A percentile compares a stretch with the other conserved stretches of the same genome.
These are phyloP conservation scores for Melanotaenia nigrans DNA, from an alignment of 2,797 vertebrate species.

Conservation along the genomic window DNA sequence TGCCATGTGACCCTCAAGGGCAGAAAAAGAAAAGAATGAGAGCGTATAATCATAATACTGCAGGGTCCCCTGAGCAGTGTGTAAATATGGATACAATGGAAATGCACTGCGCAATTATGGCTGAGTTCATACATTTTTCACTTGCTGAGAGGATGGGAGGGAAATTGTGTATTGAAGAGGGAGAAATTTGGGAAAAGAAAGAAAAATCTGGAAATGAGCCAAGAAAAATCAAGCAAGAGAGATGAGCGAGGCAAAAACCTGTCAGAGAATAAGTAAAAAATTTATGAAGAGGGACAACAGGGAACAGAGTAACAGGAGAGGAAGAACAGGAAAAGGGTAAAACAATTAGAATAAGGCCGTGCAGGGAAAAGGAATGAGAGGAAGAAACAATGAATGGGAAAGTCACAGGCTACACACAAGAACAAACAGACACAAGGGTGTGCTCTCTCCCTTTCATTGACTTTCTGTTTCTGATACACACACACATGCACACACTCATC, in stretches of 20 bases:
- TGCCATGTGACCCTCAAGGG: conserved; percentile 58
- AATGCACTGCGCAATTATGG: conserved; percentile 78
- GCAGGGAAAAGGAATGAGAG: background rate
- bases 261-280: background rate
- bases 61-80: conserved; percentile 63
- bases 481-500: background rate
- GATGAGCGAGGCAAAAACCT: background rate
- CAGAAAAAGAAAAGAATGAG: conserved; percentile 60
- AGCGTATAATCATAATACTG: conserved; percentile 65
- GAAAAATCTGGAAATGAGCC: conserved; percentile 30
- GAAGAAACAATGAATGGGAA: conserved; percentile 13
- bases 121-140: conserved; percentile 78
- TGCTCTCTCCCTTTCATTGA: conserved; percentile 58
- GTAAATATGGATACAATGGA: conserved; percentile 83
- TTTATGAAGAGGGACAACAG: background rate
- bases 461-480: conserved; percentile 18
- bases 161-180: conserved; percentile 27
- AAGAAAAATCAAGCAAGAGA: conserved; percentile 15
- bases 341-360: background rate
- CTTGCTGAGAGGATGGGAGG: conserved; percentile 47
- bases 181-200: conserved; percentile 10
- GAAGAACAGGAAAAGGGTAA: background rate
- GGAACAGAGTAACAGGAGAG: background rate
- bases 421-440: conserved; percentile 64
- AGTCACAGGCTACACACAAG: conserved; percentile 36